Evolutionary conservation across 2,888 invertebrate species (phyloP).

Genomic region (Drosophila borborema): DNA sequence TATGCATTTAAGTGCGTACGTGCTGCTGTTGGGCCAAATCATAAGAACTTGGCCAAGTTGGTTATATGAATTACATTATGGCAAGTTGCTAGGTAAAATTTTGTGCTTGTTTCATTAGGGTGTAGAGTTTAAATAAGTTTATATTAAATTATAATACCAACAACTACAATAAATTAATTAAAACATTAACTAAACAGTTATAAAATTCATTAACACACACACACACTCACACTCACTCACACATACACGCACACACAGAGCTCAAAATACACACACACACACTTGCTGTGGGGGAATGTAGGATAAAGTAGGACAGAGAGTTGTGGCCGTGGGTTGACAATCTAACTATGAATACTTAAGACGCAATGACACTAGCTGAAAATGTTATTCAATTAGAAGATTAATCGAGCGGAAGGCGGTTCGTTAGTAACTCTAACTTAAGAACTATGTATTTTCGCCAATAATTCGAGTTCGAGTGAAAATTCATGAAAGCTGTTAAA

Average conservation of each 20-base stretch:
- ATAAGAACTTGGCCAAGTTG: constrained; percentile 37
- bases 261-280: constrained; percentile 11
- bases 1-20: constrained; percentile 57
- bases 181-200: constrained; percentile 70
- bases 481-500: not conserved
- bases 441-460: no score
- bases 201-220: constrained; percentile 63
- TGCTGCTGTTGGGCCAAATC: constrained; percentile 45
- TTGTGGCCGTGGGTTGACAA: constrained; percentile 36
- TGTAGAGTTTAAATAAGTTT: constrained; percentile 46
- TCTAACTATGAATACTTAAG: constrained; percentile 40
- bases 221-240: constrained; percentile 23
- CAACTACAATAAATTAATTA: constrained; percentile 80
- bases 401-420: not conserved
- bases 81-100: constrained; percentile 75
- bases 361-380: constrained; percentile 39
- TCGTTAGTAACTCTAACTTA: not conserved
- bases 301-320: constrained; percentile 45
- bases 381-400: not conserved
- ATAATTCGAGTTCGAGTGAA: not conserved
- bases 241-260: constrained; percentile 15
- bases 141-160: constrained; percentile 77
- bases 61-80: constrained; percentile 59
- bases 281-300: constrained; percentile 29
- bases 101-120: constrained; percentile 49